phyloP scores from a whole-genome alignment of 2,797 vertebrate genomes.

The Ptychadena robeensis region DNA sequence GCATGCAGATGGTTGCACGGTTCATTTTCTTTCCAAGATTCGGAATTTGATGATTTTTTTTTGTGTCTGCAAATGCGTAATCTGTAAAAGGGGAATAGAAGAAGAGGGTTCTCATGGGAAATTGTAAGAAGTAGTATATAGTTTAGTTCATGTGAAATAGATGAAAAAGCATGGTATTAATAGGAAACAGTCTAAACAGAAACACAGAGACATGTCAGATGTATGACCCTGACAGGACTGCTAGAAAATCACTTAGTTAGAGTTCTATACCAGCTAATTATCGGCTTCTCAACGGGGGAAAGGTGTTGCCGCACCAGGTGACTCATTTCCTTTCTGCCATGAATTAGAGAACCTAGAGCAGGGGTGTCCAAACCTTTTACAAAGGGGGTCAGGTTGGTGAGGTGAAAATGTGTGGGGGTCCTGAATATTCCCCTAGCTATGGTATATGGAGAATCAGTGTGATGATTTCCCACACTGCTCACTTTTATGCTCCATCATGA shows the following conservation, averaged over 20 bases:
- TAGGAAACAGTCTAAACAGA: background rate
- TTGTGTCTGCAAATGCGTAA: conserved; percentile 17
- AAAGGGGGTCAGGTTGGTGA: too few species aligned
- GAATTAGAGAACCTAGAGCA: too few species aligned
- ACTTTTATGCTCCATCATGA: too few species aligned
- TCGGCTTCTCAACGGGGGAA: too few species aligned
- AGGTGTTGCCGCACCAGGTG: too few species aligned
- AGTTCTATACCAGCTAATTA: too few species aligned
- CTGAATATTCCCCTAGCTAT: too few species aligned
- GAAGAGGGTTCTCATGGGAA: conserved; percentile 30
- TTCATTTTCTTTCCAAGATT: background rate
- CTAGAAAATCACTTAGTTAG: background rate
- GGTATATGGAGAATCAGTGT: too few species aligned
- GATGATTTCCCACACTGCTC: too few species aligned
- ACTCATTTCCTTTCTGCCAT: too few species aligned
- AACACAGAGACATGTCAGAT: background rate
- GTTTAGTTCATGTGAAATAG: conserved; percentile 34
- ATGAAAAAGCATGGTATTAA: background rate
- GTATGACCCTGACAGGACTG: background rate
- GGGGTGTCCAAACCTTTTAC: too few species aligned
- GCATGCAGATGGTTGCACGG: conserved; percentile 4
- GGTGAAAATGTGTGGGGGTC: too few species aligned
- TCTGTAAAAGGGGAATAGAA: conserved; percentile 4
- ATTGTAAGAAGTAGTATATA: conserved; percentile 4
- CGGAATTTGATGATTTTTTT: background rate